phyloP scores from a whole-genome alignment of 2,888 invertebrate species.

The Pachymerium ferrugineum region DNA sequence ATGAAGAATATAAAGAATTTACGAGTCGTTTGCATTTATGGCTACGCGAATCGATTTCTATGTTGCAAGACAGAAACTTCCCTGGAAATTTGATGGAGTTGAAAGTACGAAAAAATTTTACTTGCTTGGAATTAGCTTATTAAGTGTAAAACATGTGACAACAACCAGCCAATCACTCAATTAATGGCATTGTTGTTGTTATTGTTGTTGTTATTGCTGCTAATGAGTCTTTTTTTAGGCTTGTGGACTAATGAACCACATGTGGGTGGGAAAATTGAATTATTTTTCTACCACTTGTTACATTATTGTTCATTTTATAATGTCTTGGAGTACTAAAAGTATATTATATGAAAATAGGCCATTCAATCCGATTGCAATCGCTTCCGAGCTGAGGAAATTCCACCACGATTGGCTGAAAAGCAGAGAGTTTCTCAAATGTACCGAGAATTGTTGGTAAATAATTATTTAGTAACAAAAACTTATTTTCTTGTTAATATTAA shows the following conservation, averaged over 20 bases:
- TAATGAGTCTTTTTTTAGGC: not conserved
- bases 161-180: too few relatives aligned
- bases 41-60: slow-evolving; percentile 82
- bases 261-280: not conserved
- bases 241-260: too few relatives aligned
- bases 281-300: not conserved
- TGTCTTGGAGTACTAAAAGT: too few relatives aligned
- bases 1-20: slow-evolving; percentile 84
- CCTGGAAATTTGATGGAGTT: slow-evolving; percentile 89
- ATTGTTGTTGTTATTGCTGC: not conserved
- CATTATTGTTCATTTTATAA: slow-evolving; percentile 7
- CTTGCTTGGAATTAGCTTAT: too few relatives aligned
- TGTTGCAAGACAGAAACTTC: slow-evolving; percentile 83
- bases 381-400: slow-evolving; percentile 92
- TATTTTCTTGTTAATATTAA: not conserved
- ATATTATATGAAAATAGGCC: too few relatives aligned
- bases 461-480: not conserved
- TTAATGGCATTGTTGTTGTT: not conserved
- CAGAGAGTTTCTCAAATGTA: slow-evolving; percentile 80
- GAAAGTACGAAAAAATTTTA: slow-evolving; percentile 60
- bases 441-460: slow-evolving; percentile 50
- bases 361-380: slow-evolving; percentile 82
- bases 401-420: slow-evolving; percentile 82
- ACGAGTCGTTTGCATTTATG: slow-evolving; percentile 81
- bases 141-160: too few relatives aligned